phyloP scores from a whole-genome alignment of 2,797 vertebrate species.

The Chanos chanos region DNA sequence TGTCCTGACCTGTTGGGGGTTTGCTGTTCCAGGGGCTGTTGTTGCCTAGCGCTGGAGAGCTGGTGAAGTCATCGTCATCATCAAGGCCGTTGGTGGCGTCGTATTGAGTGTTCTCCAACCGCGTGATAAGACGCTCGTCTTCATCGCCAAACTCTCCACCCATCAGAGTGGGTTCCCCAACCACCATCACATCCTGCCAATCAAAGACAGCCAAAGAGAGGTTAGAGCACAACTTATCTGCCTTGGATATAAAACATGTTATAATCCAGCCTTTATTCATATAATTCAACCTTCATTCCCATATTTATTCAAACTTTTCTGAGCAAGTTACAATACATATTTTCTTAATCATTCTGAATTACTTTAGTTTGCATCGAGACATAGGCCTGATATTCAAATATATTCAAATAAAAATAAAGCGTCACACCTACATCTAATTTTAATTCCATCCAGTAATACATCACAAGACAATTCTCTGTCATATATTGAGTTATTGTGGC shows the following conservation, averaged over 20 bases:
- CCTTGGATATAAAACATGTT: background rate
- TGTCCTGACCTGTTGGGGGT: constrained; percentile 85
- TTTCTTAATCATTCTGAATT: too few relatives aligned
- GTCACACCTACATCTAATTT: too few relatives aligned
- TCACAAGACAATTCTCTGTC: too few relatives aligned
- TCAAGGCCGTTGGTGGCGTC: constrained; percentile 98
- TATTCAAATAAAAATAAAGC: too few relatives aligned
- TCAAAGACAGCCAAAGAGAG: background rate
- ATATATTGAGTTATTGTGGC: too few relatives aligned
- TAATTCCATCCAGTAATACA: too few relatives aligned
- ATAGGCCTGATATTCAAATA: too few relatives aligned
- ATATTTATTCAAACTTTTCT: too few relatives aligned
- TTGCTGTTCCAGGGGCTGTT: constrained; percentile 95
- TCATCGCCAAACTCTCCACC: constrained; percentile 98
- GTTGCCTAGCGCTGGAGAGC: constrained; percentile 91
- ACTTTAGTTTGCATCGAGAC: too few relatives aligned
- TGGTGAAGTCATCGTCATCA: constrained; percentile 97
- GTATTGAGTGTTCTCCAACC: constrained; percentile 98
- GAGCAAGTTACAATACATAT: too few relatives aligned
- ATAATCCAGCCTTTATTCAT: too few relatives aligned
- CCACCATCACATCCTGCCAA: constrained; percentile 96
- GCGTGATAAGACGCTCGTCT: constrained; percentile 98
- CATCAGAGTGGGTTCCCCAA: constrained; percentile 97
- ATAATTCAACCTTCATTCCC: too few relatives aligned
- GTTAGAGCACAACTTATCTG: background rate